Base-by-base conservation (phyloP, 1,140 invertebrate genomes). In the Dendroctonus ponderosae region DNA sequence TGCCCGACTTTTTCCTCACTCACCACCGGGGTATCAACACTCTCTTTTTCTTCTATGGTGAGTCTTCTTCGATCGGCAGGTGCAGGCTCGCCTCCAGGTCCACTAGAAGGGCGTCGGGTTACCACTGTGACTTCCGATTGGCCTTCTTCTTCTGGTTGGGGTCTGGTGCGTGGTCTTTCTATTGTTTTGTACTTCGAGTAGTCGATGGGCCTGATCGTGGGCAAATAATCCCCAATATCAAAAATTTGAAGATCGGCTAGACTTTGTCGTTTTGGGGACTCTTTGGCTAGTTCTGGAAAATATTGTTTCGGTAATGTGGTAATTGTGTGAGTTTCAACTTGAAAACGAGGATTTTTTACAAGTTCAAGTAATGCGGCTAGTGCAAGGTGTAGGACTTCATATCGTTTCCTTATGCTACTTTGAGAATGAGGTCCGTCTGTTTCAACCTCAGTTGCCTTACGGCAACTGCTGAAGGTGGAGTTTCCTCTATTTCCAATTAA, bases 161-260 rank as follows among this genome's bases (percentile, higher is more conserved):
- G 5, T 12, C 41, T 52, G 5, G 40, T 7, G 3, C 41, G 52
- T 5, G 71, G 43, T 42, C 77, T 38, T 67, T 75, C 68, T 46
- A 79, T 79, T 11, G 75, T 77, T 68, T 76, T 79, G 53, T 79
- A 79, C 66, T 77, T 79, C 0, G 76, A 77, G 43, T 71, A 73
- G 62, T 79, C 77, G 56, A 75, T 74, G 51, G 62, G 70, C 66
- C 77, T 75, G 5, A 74, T 48, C 69, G 74, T 72, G 1, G 76
- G 73, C 12, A 74, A 48, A 65, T 70, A 77, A 5, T 78, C 75
- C 15, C 61, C 64, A 44, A 76, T 74, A 53, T 77, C 75, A 51
- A 77, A 75, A 54, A 77, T 76, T 68, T 75, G 67, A 7, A 59
- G 68, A 53, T 68, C 65, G 11, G n/a, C 50, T 46, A 64, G 39